These are phyloP conservation scores for Mormyrus hasselquistii DNA, from an alignment of 2,797 vertebrate species.

Conservation along the genomic window DNA sequence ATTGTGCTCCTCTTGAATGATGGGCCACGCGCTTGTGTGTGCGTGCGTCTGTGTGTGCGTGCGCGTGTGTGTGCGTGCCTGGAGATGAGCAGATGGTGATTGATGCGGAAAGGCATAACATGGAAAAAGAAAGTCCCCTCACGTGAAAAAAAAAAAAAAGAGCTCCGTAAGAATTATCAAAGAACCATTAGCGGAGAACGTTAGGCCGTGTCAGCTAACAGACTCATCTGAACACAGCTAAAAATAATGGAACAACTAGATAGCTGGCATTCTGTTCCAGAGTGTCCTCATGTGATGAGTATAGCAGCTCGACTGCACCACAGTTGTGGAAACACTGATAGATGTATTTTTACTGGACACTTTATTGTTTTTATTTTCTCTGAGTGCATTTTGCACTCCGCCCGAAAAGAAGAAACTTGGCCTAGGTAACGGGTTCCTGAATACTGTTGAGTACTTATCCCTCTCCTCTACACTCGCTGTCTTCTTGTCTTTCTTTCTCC, in stretches of 20 bases:
- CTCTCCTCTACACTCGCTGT: neutral
- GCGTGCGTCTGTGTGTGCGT: neutral
- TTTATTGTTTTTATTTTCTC: neutral
- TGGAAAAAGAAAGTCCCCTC: neutral
- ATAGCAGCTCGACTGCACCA: neutral
- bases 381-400: neutral
- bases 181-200: neutral
- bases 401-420: neutral
- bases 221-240: neutral
- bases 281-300: neutral
- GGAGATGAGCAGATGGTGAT: neutral
- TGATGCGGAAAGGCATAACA: neutral
- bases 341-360: neutral
- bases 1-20: conserved; percentile 17
- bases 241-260: neutral
- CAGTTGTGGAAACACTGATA: neutral
- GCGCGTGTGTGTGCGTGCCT: no score
- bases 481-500: neutral
- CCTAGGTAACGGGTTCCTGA: neutral
- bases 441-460: neutral
- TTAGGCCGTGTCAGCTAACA: neutral
- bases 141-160: neutral
- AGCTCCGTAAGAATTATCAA: neutral
- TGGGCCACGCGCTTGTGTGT: neutral
- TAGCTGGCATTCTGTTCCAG: neutral